phyloP scores from a whole-genome alignment of 1,140 invertebrate species.

The Tetragnatha versicolor region DNA sequence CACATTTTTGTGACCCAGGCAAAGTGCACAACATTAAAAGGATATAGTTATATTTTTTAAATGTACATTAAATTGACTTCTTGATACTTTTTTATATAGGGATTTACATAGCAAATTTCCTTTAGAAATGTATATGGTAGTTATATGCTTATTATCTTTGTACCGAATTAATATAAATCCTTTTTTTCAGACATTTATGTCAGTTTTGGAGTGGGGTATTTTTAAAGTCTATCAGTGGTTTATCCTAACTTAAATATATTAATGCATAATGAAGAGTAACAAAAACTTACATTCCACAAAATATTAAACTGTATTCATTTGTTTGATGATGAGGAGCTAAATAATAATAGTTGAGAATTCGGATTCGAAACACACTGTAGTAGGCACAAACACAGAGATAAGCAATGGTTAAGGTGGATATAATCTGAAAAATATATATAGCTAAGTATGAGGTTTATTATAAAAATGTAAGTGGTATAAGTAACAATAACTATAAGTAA shows the following conservation, averaged over 20 bases:
- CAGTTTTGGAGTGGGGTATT: too few species aligned
- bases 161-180: too few species aligned
- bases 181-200: too few species aligned
- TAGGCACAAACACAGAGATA: slow-evolving; percentile 98
- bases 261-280: not conserved
- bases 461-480: too few species aligned
- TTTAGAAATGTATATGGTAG: too few species aligned
- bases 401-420: slow-evolving; percentile 88
- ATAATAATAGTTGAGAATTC: slow-evolving; percentile 96
- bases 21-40: not conserved
- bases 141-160: too few species aligned
- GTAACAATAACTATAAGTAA: too few species aligned
- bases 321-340: slow-evolving; percentile 96
- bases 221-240: too few species aligned
- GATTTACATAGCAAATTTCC: too few species aligned
- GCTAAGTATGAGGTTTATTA: too few species aligned
- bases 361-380: slow-evolving; percentile 95
- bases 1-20: not conserved
- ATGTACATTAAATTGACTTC: not conserved
- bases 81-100: too few species aligned
- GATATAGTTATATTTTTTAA: slow-evolving; percentile 20
- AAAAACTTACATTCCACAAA: slow-evolving; percentile 81
- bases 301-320: slow-evolving; percentile 98
- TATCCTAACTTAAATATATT: not conserved
- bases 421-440: slow-evolving; percentile 72